Evolutionary conservation across 2,888 invertebrate genomes (phyloP), one percentile per base, ranked within the genome.

Genomic region (Mellilla xanthometata): DNA sequence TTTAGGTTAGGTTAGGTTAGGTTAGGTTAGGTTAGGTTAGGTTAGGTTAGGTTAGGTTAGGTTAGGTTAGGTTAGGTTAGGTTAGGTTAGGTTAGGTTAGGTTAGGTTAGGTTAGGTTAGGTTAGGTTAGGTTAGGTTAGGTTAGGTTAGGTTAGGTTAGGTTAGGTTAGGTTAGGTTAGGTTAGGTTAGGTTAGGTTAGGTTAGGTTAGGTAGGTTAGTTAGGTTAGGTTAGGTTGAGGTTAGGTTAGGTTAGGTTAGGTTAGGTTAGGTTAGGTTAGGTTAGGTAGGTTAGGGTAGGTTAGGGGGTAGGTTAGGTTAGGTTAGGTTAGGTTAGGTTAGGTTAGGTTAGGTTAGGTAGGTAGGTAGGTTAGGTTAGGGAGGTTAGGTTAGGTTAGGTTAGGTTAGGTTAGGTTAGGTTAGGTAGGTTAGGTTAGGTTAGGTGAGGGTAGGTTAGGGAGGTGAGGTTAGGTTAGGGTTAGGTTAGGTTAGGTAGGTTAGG

Each of bases 311-410:
- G 26, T 45, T 28, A 32, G 27, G 26, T 33, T 44, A 26, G 24
- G 19, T 19, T 43, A 30, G 38, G 26, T 38, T 44, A 12, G 29
- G 12, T 29, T 29, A 12, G 29, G 12, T 29, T 29, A 12, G 44
- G 38, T 44, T 44, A 39, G 44, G 38, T 44, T 44, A 44, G 44
- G 38, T 29, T 29, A 29, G 31, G 31, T 15, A 15, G 15, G 31
- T 8, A 12, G 15, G 2, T 31, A 12, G 6, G 15, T 31, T 29
- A 12, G 12, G 29, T 40, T 47, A 35, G 36, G 40, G 39, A 43
- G 49, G 39, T 43, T 39, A 39, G 34, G 39, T 43, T 43, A 43
- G 30, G 51, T 49, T 43, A 45, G 44, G 49, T 48, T 41, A 41
- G 47, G 41, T 47, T 41, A 41, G 47, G 41, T 47, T 38, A 41